Percentiles rank a stretch among this genome's conserved stretches.
Evolutionary conservation across 2,888 invertebrate species (phyloP).

Genomic region (Calameuta filiformis): DNA sequence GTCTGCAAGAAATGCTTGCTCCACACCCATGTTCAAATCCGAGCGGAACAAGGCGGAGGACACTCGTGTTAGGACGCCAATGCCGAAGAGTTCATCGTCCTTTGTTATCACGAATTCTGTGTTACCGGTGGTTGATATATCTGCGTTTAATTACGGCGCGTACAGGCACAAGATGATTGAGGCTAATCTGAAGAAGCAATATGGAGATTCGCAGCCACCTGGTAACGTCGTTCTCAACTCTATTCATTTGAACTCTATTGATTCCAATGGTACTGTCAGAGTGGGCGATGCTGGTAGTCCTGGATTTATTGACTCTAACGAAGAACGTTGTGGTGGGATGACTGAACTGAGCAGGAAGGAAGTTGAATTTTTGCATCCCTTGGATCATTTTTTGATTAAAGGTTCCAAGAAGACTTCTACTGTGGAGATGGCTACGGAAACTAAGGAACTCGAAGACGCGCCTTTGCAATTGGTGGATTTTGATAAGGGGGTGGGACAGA

Average conservation of each 20-base stretch:
- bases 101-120: constrained; percentile 34
- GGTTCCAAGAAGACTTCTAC: constrained; percentile 31
- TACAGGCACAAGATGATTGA: constrained; percentile 53
- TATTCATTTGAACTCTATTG: constrained; percentile 49
- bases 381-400: constrained; percentile 51
- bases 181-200: constrained; percentile 43
- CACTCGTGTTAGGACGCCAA: neutral
- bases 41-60: neutral
- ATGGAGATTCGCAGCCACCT: constrained; percentile 51
- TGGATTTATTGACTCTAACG: constrained; percentile 44
- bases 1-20: constrained; percentile 34
- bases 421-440: constrained; percentile 40
- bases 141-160: constrained; percentile 44
- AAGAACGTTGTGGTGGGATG: constrained; percentile 34
- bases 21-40: constrained; percentile 38
- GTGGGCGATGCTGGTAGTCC: neutral
- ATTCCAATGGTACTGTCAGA: constrained; percentile 18
- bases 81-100: constrained; percentile 37
- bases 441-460: constrained; percentile 13
- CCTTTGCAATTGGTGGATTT: neutral
- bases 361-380: constrained; percentile 39
- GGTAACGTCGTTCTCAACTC: constrained; percentile 57
- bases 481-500: neutral
- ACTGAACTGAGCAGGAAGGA: constrained; percentile 30
- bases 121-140: constrained; percentile 45